These are phyloP conservation scores for Parelbella ahira DNA, from an alignment of 2,888 invertebrate species.

Conservation along the genomic window DNA sequence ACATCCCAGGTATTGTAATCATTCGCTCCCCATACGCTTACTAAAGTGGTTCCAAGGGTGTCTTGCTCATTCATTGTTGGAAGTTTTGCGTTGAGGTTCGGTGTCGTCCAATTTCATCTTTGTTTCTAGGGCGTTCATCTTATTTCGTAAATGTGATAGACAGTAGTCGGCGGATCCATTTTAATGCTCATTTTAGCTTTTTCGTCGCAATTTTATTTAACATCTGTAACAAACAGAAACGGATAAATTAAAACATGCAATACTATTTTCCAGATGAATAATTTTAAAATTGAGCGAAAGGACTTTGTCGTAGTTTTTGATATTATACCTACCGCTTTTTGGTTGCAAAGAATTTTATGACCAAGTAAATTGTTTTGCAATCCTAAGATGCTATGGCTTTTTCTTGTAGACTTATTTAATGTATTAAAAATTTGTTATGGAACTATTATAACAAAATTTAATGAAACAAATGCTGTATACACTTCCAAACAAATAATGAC, in stretches of 20 bases:
- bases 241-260: conserved; percentile 4
- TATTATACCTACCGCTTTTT: background rate
- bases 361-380: background rate
- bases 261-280: no score
- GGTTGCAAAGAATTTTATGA: background rate
- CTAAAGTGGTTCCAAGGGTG: conserved; percentile 29
- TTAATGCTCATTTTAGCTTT: conserved; percentile 33
- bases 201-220: conserved; percentile 26
- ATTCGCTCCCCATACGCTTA: conserved; percentile 30
- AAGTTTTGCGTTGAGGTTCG: conserved; percentile 36
- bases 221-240: conserved; percentile 58
- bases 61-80: conserved; percentile 64
- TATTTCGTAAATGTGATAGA: conserved; percentile 69
- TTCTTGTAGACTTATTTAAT: no score
- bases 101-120: conserved; percentile 51
- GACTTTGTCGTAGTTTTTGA: background rate
- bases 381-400: no score
- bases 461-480: no score
- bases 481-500: no score
- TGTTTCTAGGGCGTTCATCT: conserved; percentile 54
- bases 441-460: no score
- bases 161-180: conserved; percentile 46
- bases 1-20: conserved; percentile 36
- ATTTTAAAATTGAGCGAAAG: background rate
- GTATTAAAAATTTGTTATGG: no score